These are phyloP conservation scores for Poecilia picta DNA, from an alignment of 2,797 vertebrate genomes.

Conservation along the genomic window DNA sequence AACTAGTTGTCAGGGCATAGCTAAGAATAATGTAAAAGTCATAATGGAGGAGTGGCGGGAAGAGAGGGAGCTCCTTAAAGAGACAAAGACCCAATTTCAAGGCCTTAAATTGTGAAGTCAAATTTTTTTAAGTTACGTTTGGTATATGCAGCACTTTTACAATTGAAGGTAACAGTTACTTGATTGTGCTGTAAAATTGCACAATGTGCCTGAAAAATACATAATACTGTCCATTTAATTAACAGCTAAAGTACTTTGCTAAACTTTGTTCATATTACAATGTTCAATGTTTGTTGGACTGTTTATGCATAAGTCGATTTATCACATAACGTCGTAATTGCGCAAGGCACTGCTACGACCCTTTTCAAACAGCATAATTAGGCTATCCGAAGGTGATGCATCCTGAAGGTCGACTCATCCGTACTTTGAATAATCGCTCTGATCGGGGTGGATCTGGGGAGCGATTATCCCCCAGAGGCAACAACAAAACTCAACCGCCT, in stretches of 20 bases:
- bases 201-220: no score
- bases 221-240: not conserved
- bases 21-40: no score
- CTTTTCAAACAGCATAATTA: not conserved
- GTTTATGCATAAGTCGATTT: not conserved
- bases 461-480: slow-evolving; percentile 12
- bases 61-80: no score
- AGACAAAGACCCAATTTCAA: no score
- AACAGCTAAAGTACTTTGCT: not conserved
- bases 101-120: no score
- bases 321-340: not conserved
- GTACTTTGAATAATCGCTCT: slow-evolving; percentile 51
- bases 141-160: no score
- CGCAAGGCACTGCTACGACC: not conserved
- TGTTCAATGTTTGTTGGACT: not conserved
- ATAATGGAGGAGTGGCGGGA: no score
- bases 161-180: no score
- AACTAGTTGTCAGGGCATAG: no score
- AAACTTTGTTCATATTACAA: not conserved
- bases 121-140: no score
- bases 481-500: slow-evolving; percentile 6
- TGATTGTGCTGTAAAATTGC: no score
- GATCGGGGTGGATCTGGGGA: slow-evolving; percentile 1
- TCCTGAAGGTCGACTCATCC: slow-evolving; percentile 34
- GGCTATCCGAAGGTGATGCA: not conserved